Evolutionary conservation across 2,888 invertebrate species (phyloP), one percentile per base, ranked within the genome.

Genomic region (Amorpha juglandis): DNA sequence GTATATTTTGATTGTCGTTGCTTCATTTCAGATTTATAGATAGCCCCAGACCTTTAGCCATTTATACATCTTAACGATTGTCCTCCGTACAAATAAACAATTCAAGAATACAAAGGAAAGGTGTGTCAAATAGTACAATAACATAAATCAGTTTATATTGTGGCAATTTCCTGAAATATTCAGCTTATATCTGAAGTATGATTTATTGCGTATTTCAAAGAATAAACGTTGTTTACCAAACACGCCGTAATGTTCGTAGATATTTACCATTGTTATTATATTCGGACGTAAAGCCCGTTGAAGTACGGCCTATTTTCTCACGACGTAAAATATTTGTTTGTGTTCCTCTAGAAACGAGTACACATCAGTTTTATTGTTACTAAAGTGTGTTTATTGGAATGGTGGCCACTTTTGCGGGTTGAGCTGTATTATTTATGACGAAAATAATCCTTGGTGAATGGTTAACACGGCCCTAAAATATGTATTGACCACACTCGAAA

Each of bases 61-160:
- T n/a, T n/a, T n/a, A n/a, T 27, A 27, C 4, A 27, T 4, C 27
- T 3, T 27, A 4, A 48, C n/a, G 0, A n/a, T 48, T 48, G n/a
- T 6, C 7, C 7, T 48, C 1, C 3, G 6, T 48, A 16, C 48
- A 48, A 48, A n/a, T 7, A 6, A 6, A 6, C 9, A 38, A 38
- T 9, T 38, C 45, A 12, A 45, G 42, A 45, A 50, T 58, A 53
- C 45, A 42, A 53, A 47, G 42, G 42, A 68, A 38, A 64, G 19
- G 33, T 14, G 38, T 63, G 38, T 42, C 38, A 68, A 66, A 66
- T 9, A 19, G 11, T 52, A 63, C 50, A 67, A 67, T 55, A 11
- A 19, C 66, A 69, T 77, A 75, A 78, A 78, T 78, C 74, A 74
- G 66, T 19, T 65, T 69, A 65, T 69, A 71, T 70, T 70, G 65